Evolutionary conservation across 1,140 invertebrate species (phyloP).

Genomic region (Aradophagus sp.): DNA sequence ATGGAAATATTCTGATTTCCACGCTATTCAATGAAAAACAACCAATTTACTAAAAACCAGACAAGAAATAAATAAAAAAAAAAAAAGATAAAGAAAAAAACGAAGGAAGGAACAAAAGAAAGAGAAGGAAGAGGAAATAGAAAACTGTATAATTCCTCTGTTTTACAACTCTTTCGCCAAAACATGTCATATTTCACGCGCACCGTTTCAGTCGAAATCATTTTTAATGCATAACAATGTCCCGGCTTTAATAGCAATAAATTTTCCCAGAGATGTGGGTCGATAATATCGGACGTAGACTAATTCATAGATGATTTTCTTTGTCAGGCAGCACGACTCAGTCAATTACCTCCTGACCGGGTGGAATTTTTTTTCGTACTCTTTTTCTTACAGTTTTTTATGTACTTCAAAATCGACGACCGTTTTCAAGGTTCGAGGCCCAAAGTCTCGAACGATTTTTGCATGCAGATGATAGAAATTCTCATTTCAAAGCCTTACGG

Average conservation of each 20-base stretch:
- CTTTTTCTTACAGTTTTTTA: conserved; percentile 37
- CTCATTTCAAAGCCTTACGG: conserved; percentile 1
- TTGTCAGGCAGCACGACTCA: conserved; percentile 15
- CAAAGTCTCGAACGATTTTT: conserved; percentile 45
- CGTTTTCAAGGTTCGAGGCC: conserved; percentile 48
- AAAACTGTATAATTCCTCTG: no score
- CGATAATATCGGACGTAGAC: conserved; percentile 19
- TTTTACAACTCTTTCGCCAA: no score
- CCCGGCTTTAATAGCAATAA: conserved; percentile 7
- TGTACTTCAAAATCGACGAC: conserved; percentile 43
- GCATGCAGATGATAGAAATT: conserved; percentile 42
- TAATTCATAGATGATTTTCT: conserved; percentile 28
- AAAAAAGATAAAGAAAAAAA: no score
- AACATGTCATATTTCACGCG: no score
- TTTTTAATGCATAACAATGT: no score
- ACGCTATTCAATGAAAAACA: no score
- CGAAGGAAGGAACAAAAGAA: no score
- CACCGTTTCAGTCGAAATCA: no score
- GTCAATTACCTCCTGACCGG: conserved; percentile 16
- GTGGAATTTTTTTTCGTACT: conserved; percentile 9
- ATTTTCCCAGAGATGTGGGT: conserved; percentile 5
- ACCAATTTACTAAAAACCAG: no score
- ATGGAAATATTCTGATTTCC: no score
- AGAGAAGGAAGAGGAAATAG: no score
- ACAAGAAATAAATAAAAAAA: no score